Base-by-base conservation (phyloP, 2,888 invertebrate genomes). In the Chymomyza caudatula region DNA sequence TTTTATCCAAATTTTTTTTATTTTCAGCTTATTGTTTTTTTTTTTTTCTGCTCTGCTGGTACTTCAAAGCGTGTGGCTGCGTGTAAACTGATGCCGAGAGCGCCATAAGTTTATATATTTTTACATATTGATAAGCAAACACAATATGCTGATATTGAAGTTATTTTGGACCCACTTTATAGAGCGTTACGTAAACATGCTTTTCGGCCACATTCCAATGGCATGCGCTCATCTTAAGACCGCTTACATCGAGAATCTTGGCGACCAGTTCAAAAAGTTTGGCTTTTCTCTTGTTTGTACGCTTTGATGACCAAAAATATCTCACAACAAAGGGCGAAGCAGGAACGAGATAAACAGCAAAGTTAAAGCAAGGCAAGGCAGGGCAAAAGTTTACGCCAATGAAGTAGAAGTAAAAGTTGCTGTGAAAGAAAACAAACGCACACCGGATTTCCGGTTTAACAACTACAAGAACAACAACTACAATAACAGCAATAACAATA, bases 371-470 rank as follows among this genome's bases (percentile, higher is more conserved):
- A 25, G 15, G 6, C 13, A 43, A n/a, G 44, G 11, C 2, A n/a
- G 25, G 52, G 20, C 25, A 67, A 79, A 77, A 77, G 75, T 75
- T 77, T 65, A 57, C 69, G 62, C 63, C 44, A 15, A 20, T 59
- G 55, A 44, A 57, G 42, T 43, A 53, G 64, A 63, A 74, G 79
- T 76, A 76, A 77, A 76, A 78, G 76, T 72, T 72, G 78, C 69
- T 62, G 59, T 53, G 56, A 65, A 72, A 58, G 62, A 66, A 77
- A 76, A 67, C 69, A 76, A 69, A 74, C 51, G 54, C 53, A 66
- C 53, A 54, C 77, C 80, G 80, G 80, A 80, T 80, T 73, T 80
- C 83, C 80, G 83, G 79, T 76, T 80, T 77, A 82, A 69, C 79
- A 69, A 68, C 76, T 66, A 20, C 19, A 49, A 6, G 23, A 17